Evolutionary conservation across 2,113 vertebrate species (phyloP), one percentile per base, ranked within the genome.

Genomic region (Oceanites oceanicus): DNA sequence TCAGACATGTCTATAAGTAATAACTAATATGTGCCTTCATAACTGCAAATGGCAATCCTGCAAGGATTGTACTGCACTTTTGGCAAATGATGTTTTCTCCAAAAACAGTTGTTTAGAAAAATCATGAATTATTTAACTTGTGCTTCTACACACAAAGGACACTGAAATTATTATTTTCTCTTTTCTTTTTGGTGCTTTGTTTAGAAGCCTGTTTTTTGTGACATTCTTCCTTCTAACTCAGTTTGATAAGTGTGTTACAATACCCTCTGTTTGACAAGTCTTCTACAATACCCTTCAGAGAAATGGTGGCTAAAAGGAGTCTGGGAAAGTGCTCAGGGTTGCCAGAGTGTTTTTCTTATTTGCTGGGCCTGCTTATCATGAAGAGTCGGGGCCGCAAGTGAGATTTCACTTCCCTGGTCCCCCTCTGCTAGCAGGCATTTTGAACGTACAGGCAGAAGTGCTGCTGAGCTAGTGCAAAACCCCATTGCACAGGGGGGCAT

Each of bases 121-220:
- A 71, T 61, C 19, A 93, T 94, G 66, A 92, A 96, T 97, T 96
- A 97, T 97, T 97, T 96, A 95, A 92, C 85, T 92, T 84, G 23
- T 87, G 67, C 58, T 95, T 91, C 78, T 65, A 77, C 15, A 70
- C 88, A 78, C 40, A 94, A 94, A 95, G 73, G 10, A 42, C 66
- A 78, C 29, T 86, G 77, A 71, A 74, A 68, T 66, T 59, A 72
- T 65, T 65, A 84, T 94, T 92, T 93, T 83, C 32, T 30, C 22
- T 74, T 68, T 53, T 55, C 26, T 85, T 76, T 72, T 80, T 55
- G 44, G 63, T 87, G 50, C 77, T 89, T 91, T 95, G 59, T 71
- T 71, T 92, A 94, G 93, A 95, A 94, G n/a, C 61, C 63, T 85
- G 25, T 6, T 68, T 91, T 92, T 88, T 75, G 52, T 82, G 49